Conservation (phyloP, 1,140 invertebrate genomes). For the Kradibia gibbosae region DNA sequence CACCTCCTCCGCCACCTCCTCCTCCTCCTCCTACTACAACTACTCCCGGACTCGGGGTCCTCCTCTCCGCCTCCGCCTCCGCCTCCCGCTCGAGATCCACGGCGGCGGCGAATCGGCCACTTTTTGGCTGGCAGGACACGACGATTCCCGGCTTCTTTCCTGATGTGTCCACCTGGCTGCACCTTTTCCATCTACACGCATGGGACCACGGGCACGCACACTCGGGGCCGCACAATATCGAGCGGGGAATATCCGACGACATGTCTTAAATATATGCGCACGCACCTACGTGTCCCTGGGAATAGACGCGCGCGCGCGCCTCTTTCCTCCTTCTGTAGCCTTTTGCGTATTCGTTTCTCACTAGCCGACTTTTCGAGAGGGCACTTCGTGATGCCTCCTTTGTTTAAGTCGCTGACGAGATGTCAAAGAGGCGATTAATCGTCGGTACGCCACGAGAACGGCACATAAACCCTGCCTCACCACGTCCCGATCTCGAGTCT, state of each 20-base stretch:
- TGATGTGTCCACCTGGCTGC: conserved; percentile 31
- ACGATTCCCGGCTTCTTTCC: conserved; percentile 5
- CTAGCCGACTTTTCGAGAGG: background rate
- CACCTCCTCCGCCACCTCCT: background rate
- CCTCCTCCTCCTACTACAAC: background rate
- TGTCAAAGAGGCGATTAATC: conserved; percentile 46
- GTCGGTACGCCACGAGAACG: conserved; percentile 32
- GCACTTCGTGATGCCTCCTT: background rate
- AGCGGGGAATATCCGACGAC: too few relatives aligned
- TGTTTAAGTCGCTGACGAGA: conserved; percentile 23
- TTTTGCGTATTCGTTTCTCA: background rate
- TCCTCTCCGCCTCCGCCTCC: background rate
- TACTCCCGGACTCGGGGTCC: background rate
- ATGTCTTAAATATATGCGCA: too few relatives aligned
- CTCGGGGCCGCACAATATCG: too few relatives aligned
- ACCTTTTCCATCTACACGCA: background rate
- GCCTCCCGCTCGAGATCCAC: background rate
- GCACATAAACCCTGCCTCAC: conserved; percentile 4
- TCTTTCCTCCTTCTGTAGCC: background rate
- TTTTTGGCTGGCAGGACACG: conserved; percentile 8
- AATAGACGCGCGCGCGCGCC: background rate
- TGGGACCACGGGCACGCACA: background rate
- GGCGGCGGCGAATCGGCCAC: conserved; percentile 6
- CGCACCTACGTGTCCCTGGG: conserved; percentile 8
- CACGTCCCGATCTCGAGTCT: conserved; percentile 14